These are phyloP conservation scores for Agriopis marginaria DNA, from an alignment of 2,888 invertebrate species.

Conservation along the genomic window DNA sequence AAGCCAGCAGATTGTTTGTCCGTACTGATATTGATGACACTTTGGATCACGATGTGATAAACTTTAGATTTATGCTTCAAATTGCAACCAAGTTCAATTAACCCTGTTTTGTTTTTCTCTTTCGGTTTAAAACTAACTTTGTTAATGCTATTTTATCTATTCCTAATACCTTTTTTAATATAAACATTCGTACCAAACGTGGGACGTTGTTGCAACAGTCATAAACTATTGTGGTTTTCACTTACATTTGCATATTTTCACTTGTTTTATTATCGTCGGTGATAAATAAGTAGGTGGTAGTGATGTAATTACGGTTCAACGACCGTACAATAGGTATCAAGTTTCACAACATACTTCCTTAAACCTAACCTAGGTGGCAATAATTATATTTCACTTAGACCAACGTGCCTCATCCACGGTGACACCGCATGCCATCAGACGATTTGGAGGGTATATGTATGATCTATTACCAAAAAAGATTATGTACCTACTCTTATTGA, in stretches of 20 bases:
- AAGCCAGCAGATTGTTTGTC: too few species aligned
- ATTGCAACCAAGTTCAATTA: too few species aligned
- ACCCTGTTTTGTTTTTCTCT: too few species aligned
- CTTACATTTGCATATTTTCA: slow-evolving; percentile 44
- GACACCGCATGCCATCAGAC: too few species aligned
- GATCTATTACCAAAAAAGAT: too few species aligned
- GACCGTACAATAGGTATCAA: slow-evolving; percentile 3
- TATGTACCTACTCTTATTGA: not conserved
- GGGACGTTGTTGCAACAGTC: slow-evolving; percentile 24
- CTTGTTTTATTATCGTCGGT: slow-evolving; percentile 28
- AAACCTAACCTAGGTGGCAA: not conserved
- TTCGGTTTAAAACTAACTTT: too few species aligned
- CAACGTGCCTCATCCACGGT: too few species aligned
- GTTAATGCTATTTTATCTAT: not conserved
- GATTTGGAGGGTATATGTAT: too few species aligned
- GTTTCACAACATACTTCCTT: slow-evolving; percentile 1
- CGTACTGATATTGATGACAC: too few species aligned
- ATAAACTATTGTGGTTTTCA: slow-evolving; percentile 33
- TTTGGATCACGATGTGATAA: too few species aligned
- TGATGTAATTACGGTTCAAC: slow-evolving; percentile 10
- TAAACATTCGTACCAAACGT: slow-evolving; percentile 1
- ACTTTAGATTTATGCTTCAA: too few species aligned
- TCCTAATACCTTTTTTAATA: not conserved
- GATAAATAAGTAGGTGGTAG: slow-evolving; percentile 10
- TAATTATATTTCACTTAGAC: too few species aligned